phyloP scores from a whole-genome alignment of 2,113 vertebrate species.

The Ailuropoda melanoleuca region DNA sequence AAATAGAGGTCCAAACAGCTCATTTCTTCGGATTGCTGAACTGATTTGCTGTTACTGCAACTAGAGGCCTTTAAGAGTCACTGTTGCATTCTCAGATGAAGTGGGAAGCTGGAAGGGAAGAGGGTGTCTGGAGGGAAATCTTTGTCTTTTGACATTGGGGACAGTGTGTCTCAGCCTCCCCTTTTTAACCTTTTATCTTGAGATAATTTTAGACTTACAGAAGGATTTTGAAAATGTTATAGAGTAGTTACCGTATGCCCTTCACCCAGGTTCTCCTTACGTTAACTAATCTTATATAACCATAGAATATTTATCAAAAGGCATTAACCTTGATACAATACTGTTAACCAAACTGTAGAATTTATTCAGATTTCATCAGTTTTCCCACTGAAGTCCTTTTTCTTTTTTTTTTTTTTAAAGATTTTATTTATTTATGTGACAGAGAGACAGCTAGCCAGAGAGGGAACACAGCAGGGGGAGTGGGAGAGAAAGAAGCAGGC shows the following conservation, averaged over 20 bases:
- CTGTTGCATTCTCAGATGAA: conserved; percentile 52
- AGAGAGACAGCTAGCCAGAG: too few species aligned
- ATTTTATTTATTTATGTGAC: too few species aligned
- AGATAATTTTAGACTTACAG: conserved; percentile 34
- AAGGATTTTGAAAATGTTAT: not conserved
- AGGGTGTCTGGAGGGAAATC: not conserved
- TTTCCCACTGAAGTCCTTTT: not conserved
- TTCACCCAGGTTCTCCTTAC: not conserved
- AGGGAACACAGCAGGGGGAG: too few species aligned
- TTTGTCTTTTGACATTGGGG: not conserved
- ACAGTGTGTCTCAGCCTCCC: not conserved
- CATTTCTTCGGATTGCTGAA: conserved; percentile 30
- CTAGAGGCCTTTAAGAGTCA: conserved; percentile 42
- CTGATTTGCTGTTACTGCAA: conserved; percentile 13
- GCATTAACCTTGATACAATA: not conserved
- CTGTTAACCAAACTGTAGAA: not conserved
- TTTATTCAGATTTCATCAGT: not conserved
- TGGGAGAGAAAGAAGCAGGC: too few species aligned
- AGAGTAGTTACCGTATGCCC: not conserved
- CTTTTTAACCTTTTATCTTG: conserved; percentile 39
- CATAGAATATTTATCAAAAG: not conserved
- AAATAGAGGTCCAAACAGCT: conserved; percentile 28
- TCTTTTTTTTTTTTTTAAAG: too few species aligned
- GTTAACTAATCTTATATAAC: conserved; percentile 4
- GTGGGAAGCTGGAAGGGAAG: not conserved